A percentile compares a stretch with the other conserved stretches of the same genome.
Evolutionary conservation across 2,888 invertebrate species (phyloP).

Genomic region (Macaria notata): DNA sequence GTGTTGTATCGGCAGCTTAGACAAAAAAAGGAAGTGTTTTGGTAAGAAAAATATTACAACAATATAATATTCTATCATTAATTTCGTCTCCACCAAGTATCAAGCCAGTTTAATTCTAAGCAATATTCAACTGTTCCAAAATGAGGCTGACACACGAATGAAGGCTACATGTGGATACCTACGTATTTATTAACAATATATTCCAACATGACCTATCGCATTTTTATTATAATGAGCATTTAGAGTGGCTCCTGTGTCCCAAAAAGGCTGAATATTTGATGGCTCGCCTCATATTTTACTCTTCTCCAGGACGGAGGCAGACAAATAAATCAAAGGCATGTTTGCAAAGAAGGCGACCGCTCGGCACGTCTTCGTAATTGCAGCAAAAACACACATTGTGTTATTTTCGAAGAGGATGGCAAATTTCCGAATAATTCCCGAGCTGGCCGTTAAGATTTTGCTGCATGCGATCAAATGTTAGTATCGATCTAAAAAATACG

Average conservation of each 20-base stretch:
- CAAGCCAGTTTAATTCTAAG: slow-evolving; percentile 6
- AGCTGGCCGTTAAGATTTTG: slow-evolving; percentile 24
- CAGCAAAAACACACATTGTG: slow-evolving; percentile 75
- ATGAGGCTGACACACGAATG: slow-evolving; percentile 51
- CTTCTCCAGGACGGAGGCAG: slow-evolving; percentile 62
- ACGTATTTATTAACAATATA: slow-evolving; percentile 36
- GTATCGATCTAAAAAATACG: slow-evolving; percentile 29
- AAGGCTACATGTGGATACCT: slow-evolving; percentile 41
- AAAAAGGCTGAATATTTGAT: slow-evolving; percentile 77
- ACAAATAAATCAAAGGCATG: slow-evolving; percentile 78
- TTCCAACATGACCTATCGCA: slow-evolving; percentile 72
- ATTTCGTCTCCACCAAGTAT: slow-evolving; percentile 4
- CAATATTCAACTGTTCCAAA: slow-evolving; percentile 50
- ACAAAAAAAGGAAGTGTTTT: no score
- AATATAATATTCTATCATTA: no score
- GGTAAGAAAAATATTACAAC: no score
- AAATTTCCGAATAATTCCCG: slow-evolving; percentile 72
- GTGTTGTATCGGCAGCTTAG: no score
- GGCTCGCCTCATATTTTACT: slow-evolving; percentile 76
- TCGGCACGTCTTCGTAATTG: slow-evolving; percentile 75
- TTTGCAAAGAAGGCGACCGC: slow-evolving; percentile 67
- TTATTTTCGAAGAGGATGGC: slow-evolving; percentile 75
- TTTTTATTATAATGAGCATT: slow-evolving; percentile 79
- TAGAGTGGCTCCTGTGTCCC: slow-evolving; percentile 63
- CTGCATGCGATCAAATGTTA: slow-evolving; percentile 12